Percentiles rank a stretch among this genome's conserved stretches.
Conservation (phyloP, 1,140 invertebrate genomes). For the Stegodyphus mimosarum region DNA sequence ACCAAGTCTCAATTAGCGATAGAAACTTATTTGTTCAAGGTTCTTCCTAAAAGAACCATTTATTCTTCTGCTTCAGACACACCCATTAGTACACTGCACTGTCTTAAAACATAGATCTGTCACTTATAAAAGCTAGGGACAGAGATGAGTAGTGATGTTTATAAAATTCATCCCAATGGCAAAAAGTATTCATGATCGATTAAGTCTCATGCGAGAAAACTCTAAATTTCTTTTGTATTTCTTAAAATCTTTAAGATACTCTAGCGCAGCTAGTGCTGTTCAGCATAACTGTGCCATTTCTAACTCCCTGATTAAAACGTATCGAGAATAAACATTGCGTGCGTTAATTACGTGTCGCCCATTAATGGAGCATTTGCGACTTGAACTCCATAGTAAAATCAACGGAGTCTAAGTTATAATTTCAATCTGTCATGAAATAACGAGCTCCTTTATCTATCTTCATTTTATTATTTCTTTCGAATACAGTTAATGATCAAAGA, state of each 20-base stretch:
- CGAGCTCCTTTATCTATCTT: not conserved
- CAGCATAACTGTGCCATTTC: not conserved
- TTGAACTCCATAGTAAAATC: slow-evolving; percentile 24
- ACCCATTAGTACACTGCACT: not conserved
- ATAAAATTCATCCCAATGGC: not conserved
- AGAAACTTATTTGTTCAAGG: not conserved
- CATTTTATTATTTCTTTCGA: slow-evolving; percentile 29
- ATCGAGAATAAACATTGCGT: slow-evolving; percentile 12
- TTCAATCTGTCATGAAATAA: slow-evolving; percentile 37
- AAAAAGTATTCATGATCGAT: no score
- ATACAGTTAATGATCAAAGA: slow-evolving; percentile 31
- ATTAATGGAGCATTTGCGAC: slow-evolving; percentile 17
- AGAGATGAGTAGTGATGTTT: not conserved
- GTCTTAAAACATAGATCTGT: not conserved
- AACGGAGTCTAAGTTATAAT: slow-evolving; percentile 32
- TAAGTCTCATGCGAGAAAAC: no score
- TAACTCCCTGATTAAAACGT: slow-evolving; percentile 10
- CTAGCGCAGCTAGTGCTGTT: not conserved
- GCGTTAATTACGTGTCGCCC: slow-evolving; percentile 16
- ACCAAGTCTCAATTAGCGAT: not conserved
- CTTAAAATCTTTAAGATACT: not conserved
- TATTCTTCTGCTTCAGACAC: not conserved
- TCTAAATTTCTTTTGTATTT: no score
- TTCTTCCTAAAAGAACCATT: not conserved
- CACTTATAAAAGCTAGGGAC: not conserved